phyloP scores from a whole-genome alignment of 2,888 invertebrate genomes.

The Brachynemurus nebulosus region DNA sequence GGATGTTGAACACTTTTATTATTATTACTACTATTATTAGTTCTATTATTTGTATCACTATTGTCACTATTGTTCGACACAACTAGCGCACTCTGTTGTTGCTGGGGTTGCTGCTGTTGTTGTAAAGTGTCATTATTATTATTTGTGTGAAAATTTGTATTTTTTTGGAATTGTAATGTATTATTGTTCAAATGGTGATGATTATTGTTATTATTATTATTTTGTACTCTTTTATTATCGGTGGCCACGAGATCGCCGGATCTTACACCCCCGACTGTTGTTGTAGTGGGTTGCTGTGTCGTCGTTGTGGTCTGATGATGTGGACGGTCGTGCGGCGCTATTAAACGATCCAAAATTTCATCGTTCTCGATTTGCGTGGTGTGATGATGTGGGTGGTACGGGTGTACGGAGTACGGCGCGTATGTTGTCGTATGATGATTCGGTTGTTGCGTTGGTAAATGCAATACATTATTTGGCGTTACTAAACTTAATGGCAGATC shows the following conservation, averaged over 20 bases:
- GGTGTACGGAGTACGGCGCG: too few relatives aligned
- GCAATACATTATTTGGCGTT: not conserved
- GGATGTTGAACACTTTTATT: not conserved
- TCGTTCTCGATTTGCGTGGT: too few relatives aligned
- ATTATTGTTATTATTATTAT: not conserved
- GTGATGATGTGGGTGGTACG: too few relatives aligned
- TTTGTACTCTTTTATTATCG: constrained; percentile 1
- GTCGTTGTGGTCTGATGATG: too few relatives aligned
- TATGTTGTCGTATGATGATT: too few relatives aligned
- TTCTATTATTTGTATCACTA: not conserved
- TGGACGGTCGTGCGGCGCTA: too few relatives aligned
- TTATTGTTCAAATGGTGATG: not conserved
- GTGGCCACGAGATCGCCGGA: not conserved
- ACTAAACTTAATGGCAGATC: not conserved
- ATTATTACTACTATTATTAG: not conserved
- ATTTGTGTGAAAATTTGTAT: too few relatives aligned
- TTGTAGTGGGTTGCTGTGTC: too few relatives aligned
- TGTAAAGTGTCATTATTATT: not conserved
- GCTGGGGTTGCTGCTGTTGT: not conserved
- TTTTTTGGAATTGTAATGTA: too few relatives aligned
- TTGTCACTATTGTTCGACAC: not conserved
- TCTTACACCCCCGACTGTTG: too few relatives aligned
- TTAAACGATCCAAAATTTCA: constrained; percentile 1
- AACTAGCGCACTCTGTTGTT: not conserved
- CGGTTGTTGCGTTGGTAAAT: not conserved